These are phyloP conservation scores for Ctenodactylus gundi DNA, from an alignment of 2,113 vertebrate genomes.

Conservation along the genomic window DNA sequence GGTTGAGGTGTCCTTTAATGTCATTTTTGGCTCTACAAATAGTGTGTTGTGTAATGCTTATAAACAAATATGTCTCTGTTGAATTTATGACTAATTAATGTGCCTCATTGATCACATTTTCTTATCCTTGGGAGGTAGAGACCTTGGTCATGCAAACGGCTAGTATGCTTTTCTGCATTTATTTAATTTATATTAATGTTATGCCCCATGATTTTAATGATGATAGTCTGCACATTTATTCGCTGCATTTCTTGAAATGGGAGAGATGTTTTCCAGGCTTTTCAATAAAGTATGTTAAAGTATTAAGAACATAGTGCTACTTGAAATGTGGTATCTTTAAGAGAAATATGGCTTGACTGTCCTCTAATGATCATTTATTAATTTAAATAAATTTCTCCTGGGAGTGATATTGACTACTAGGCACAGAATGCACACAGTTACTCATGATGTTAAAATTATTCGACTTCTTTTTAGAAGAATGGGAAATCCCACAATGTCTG, in stretches of 20 bases:
- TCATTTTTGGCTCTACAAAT: not conserved
- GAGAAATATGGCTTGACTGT: conserved; percentile 39
- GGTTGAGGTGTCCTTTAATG: not conserved
- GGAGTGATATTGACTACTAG: conserved; percentile 54
- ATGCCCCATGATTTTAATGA: conserved; percentile 13
- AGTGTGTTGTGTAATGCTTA: not conserved
- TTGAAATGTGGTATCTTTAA: conserved; percentile 39
- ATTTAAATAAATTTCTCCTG: conserved; percentile 46
- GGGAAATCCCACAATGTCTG: not conserved
- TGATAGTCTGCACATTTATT: conserved; percentile 34
- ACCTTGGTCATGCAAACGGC: not conserved
- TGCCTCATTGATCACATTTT: not conserved
- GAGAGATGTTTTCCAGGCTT: not conserved
- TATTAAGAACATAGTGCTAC: conserved; percentile 53
- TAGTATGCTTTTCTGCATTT: not conserved
- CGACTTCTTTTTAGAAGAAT: conserved; percentile 45
- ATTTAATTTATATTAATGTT: conserved; percentile 31
- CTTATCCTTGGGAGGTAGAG: not conserved
- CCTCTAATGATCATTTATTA: conserved; percentile 59
- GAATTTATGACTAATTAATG: not conserved
- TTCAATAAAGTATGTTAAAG: conserved; percentile 7
- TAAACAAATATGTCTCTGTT: not conserved
- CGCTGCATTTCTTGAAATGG: conserved; percentile 27
- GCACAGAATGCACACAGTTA: conserved; percentile 41
- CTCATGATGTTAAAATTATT: conserved; percentile 45